Conservation (phyloP, 2,888 invertebrate genomes). For the Diaprepes abbreviatus region DNA sequence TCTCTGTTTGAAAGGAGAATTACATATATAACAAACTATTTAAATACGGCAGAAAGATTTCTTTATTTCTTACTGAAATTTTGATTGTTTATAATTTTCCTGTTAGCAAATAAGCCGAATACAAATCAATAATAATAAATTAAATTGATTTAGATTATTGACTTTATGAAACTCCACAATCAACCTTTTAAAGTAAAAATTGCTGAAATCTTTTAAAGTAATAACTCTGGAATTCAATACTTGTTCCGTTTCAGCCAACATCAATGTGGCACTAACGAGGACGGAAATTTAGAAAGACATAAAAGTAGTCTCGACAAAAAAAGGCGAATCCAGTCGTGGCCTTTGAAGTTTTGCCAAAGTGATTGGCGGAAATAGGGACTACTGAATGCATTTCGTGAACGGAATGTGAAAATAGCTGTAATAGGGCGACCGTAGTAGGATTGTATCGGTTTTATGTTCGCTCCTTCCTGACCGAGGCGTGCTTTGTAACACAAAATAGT, state of each 20-base stretch:
- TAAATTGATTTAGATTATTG: too few relatives aligned
- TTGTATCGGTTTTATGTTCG: background rate
- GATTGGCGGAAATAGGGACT: background rate
- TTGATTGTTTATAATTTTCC: too few relatives aligned
- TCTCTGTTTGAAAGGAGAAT: too few relatives aligned
- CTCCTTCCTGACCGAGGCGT: background rate
- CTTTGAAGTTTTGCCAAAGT: conserved; percentile 1
- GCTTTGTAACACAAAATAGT: background rate
- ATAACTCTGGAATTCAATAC: background rate
- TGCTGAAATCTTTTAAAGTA: too few relatives aligned
- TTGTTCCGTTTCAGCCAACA: background rate
- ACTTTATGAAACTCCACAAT: too few relatives aligned
- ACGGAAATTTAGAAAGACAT: background rate
- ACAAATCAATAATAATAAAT: too few relatives aligned
- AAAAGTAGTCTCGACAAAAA: background rate
- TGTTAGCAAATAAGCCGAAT: too few relatives aligned
- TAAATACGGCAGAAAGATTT: too few relatives aligned
- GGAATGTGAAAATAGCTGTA: background rate
- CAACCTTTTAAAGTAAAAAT: too few relatives aligned
- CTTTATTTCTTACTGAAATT: too few relatives aligned
- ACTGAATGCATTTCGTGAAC: background rate
- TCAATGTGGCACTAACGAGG: conserved; percentile 1
- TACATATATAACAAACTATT: too few relatives aligned
- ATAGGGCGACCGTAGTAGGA: background rate
- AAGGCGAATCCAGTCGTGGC: background rate